phyloP scores from a whole-genome alignment of 2,888 invertebrate genomes.

The Apamea crenata region DNA sequence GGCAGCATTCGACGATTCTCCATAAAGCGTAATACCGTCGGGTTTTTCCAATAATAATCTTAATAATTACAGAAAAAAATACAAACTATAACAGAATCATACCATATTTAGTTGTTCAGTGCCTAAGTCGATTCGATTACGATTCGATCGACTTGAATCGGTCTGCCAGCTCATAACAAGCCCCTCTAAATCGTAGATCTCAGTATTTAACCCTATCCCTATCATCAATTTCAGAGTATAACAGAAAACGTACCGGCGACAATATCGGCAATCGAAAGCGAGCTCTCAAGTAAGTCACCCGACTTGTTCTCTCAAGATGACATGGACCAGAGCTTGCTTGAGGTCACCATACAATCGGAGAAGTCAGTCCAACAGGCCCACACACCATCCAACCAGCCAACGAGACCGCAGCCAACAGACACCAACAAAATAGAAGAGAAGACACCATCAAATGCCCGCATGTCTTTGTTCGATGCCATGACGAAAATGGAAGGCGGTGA shows the following conservation, averaged over 20 bases:
- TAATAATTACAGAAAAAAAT: not conserved
- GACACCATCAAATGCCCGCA: not conserved
- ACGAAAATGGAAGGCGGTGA: constrained; percentile 51
- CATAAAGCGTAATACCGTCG: not conserved
- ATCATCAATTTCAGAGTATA: constrained; percentile 71
- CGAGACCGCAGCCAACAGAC: not conserved
- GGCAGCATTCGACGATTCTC: not conserved
- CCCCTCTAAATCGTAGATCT: not conserved
- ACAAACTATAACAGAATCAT: not conserved
- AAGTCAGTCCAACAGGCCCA: constrained; percentile 74
- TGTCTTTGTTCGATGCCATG: constrained; percentile 63
- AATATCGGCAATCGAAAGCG: constrained; percentile 49
- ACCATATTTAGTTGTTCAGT: not conserved
- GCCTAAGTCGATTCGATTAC: too few relatives aligned
- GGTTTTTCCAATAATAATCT: not conserved
- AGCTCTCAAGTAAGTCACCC: constrained; percentile 70
- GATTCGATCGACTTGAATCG: not conserved
- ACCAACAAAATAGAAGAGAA: constrained; percentile 23
- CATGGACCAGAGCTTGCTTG: constrained; percentile 65
- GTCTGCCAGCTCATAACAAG: not conserved
- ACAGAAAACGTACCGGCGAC: constrained; percentile 56
- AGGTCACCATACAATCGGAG: constrained; percentile 77
- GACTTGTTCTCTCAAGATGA: constrained; percentile 82
- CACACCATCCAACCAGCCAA: not conserved
- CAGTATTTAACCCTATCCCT: not conserved